Evolutionary conservation across 2,113 vertebrate genomes (phyloP), one percentile per base, ranked within the genome.

Genomic region (Takifugu flavidus): DNA sequence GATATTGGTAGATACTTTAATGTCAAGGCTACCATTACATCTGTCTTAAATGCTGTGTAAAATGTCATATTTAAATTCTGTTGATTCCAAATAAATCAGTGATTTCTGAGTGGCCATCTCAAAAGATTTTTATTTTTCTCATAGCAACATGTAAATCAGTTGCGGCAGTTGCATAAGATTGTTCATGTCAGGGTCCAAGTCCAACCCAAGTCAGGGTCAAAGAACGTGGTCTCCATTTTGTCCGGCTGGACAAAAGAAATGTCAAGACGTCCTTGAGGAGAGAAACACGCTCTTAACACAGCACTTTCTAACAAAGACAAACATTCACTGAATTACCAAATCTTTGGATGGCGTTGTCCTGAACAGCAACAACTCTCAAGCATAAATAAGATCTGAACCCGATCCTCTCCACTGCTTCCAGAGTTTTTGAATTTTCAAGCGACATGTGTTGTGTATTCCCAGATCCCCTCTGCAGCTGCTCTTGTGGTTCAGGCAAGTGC

Each of bases 381-480:
- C 29, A 29, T 29, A 4, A 29, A 29, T 29, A 29, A 29, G 31
- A 7, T 7, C 31, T 34, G 31, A 34, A 54, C 67, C 71, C 15
- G 2, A 31, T 56, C 53, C 26, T 59, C 65, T 57, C 72, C 29
- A 4, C 56, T 58, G 64, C 61, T 77, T 55, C 27, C 52, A 0
- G 31, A 56, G 49, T 75, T 83, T 20, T 54, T 65, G 61, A 79
- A 82, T 87, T 80, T 70, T 82, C 65, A 58, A 81, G 73, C 45
- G 46, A 75, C 77, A 72, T 78, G 74, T 72, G 71, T 66, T 70
- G 47, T 47, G 53, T 75, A 65, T 73, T 72, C 83, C 66, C 78
- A 63, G 67, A 79, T 77, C 68, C 69, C 77, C 71, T 73, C 60
- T 72, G 76, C 85, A 86, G 85, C 84, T 88, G 84, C 74, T 82